Evolutionary conservation across 2,113 vertebrate species (phyloP).

Genomic region (Chionomys nivalis): DNA sequence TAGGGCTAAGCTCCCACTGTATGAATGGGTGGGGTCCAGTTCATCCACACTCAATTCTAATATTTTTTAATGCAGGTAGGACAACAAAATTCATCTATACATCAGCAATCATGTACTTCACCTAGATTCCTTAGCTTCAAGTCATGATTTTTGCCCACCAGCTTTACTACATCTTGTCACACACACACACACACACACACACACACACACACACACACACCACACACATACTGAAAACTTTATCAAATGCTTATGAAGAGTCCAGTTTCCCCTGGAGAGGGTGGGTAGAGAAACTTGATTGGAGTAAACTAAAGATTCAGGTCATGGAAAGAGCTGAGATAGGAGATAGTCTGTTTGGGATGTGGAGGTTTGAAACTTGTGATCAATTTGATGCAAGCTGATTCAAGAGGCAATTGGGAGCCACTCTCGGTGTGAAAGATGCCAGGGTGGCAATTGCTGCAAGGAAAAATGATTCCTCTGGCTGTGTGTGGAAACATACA

Average conservation of each 20-base stretch:
- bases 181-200: too few relatives aligned
- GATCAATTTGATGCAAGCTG: conserved; percentile 49
- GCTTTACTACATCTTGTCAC: not conserved
- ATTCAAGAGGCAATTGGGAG: conserved; percentile 60
- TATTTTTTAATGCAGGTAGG: not conserved
- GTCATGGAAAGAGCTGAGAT: not conserved
- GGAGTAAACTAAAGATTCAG: not conserved
- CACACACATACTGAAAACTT: not conserved
- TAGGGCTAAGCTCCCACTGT: not conserved
- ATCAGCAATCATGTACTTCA: not conserved
- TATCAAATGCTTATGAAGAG: not conserved
- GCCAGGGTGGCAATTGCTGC: not conserved
- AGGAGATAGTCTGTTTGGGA: not conserved
- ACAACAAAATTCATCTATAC: not conserved
- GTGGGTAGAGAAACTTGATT: not conserved
- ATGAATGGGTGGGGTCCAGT: not conserved
- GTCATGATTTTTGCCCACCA: not conserved
- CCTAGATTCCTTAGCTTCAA: not conserved
- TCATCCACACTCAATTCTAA: not conserved
- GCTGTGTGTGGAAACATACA: not conserved
- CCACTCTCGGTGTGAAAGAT: not conserved
- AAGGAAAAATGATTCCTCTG: not conserved
- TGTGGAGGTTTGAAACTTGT: not conserved
- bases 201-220: not conserved
- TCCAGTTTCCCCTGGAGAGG: not conserved